Evolutionary conservation across 1,140 invertebrate species (phyloP).

Genomic region (Pissodes strobi): DNA sequence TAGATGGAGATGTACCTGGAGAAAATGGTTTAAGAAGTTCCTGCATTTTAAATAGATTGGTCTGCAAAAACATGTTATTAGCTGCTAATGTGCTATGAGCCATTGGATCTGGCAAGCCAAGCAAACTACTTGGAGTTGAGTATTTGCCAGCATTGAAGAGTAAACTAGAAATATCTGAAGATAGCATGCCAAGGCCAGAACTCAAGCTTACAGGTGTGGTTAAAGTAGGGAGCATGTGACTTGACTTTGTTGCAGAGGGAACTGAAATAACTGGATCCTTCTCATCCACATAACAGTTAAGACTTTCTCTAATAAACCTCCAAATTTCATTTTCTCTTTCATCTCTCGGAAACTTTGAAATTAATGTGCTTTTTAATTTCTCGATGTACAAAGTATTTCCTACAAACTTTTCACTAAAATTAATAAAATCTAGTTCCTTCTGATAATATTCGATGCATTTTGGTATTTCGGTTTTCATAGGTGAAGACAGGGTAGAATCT

Average conservation of each 20-base stretch:
- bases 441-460: slow-evolving; percentile 84
- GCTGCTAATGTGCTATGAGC: slow-evolving; percentile 70
- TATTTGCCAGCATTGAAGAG: slow-evolving; percentile 66
- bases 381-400: slow-evolving; percentile 74
- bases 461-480: slow-evolving; percentile 85
- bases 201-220: slow-evolving; percentile 59
- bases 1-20: slow-evolving; percentile 48
- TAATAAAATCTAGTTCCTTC: slow-evolving; percentile 74
- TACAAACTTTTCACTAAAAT: slow-evolving; percentile 77
- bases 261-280: slow-evolving; percentile 60
- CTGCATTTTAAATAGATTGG: slow-evolving; percentile 60
- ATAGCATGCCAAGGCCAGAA: slow-evolving; percentile 62
- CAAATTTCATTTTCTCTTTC: slow-evolving; percentile 67
- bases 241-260: slow-evolving; percentile 59
- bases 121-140: slow-evolving; percentile 60
- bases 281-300: slow-evolving; percentile 61
- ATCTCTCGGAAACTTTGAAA: slow-evolving; percentile 68
- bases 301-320: slow-evolving; percentile 64
- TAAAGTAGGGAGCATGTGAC: slow-evolving; percentile 51
- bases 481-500: slow-evolving; percentile 80
- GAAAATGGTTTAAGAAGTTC: slow-evolving; percentile 59
- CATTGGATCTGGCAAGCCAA: slow-evolving; percentile 68
- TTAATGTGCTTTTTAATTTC: slow-evolving; percentile 72
- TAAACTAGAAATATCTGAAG: slow-evolving; percentile 64
- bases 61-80: slow-evolving; percentile 69